phyloP scores from a whole-genome alignment of 2,888 invertebrate species.

The Linyphia triangularis region DNA sequence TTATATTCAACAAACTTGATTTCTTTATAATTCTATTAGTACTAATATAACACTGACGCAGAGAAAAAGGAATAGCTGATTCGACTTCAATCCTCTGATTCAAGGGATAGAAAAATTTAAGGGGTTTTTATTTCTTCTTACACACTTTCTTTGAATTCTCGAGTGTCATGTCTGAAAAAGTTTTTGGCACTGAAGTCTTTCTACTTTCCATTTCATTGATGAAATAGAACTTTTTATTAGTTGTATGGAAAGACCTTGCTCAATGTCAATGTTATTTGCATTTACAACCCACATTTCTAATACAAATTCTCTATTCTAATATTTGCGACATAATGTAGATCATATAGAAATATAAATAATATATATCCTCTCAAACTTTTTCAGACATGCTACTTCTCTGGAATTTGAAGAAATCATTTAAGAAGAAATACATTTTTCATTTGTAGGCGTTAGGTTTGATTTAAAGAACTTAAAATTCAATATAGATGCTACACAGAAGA shows the following conservation, averaged over 20 bases:
- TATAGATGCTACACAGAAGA: no score
- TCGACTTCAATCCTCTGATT: no score
- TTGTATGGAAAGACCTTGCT: not conserved
- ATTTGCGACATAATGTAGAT: not conserved
- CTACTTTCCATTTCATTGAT: conserved; percentile 59
- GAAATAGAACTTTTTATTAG: conserved; percentile 14
- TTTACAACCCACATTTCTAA: not conserved
- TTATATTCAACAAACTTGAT: not conserved
- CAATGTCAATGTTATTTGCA: conserved; percentile 25
- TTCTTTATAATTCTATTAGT: conserved; percentile 11
- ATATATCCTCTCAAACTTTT: no score
- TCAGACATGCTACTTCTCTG: no score
- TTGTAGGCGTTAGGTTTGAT: no score
- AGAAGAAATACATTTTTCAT: no score
- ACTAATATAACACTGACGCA: not conserved
- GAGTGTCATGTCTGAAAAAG: conserved; percentile 49
- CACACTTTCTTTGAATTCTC: conserved; percentile 37
- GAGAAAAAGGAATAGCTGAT: conserved; percentile 10
- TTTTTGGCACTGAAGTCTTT: conserved; percentile 52
- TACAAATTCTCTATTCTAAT: not conserved
- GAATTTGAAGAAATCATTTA: no score
- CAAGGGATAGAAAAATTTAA: not conserved
- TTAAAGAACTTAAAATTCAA: no score
- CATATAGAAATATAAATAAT: no score
- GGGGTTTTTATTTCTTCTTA: conserved; percentile 1